Base-by-base conservation (phyloP, 1,140 invertebrate genomes). In the Spodoptera frugiperda region DNA sequence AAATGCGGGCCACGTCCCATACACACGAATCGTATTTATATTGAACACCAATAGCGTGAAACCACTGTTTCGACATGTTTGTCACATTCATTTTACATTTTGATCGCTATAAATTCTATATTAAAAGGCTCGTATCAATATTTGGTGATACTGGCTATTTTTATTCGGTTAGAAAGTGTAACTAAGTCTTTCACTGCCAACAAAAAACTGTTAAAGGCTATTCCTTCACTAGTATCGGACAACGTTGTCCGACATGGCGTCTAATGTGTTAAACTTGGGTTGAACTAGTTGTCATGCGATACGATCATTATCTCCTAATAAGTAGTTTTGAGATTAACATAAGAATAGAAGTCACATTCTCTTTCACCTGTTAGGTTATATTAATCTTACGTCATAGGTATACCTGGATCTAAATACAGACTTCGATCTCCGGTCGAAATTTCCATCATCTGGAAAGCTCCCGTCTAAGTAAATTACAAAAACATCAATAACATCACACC, bases 21-120 rank as follows among this genome's bases (percentile, higher is more conserved):
- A 15, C 33, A n/a, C 39, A 55, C 25, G 68, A 71, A 71, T 71
- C 39, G 15, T 39, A 21, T 39, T 39, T 55, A 71, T 46, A 33
- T 21, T 39, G 68, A 10, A 12, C 55, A 71, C 68, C 19, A 71
- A 71, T 71, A 11, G 51, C 33, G 51, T 55, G 68, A 71, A 71
- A 71, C 68, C 68, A 12, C 68, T 71, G 68, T 71, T 71, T 57
- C 33, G 68, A 55, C 53, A 71, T 71, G 53, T 71, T 44, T 65
- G 17, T 57, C 33, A 57, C 53, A 21, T 46, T 57, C 19, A 25
- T 61, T 61, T 61, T 65, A 49, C 44, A 65, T n/a, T 49, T 65
- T 49, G 39, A 65, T 48, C 39, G 39, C 19, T 65, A 65, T 65
- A 48, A 65, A 48, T 65, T 11, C n/a, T 5, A 48, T 21, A 21